A percentile compares a stretch with the other conserved stretches of the same genome.
These are phyloP conservation scores for Amblyteles armatorius DNA, from an alignment of 2,888 invertebrate genomes.

Conservation along the genomic window DNA sequence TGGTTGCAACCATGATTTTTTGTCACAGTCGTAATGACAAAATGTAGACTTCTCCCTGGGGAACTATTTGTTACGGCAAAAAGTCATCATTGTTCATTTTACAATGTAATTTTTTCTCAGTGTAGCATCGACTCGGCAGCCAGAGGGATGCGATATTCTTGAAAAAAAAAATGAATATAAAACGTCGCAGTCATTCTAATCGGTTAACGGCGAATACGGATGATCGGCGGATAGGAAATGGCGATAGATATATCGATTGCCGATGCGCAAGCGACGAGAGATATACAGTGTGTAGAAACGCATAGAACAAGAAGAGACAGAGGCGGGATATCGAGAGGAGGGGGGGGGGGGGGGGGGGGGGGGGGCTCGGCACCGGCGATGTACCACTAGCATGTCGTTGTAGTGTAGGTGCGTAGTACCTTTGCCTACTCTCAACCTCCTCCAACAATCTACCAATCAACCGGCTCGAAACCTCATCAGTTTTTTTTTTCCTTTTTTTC, in stretches of 20 bases:
- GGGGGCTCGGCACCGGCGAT: constrained; percentile 4
- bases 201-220: constrained; percentile 72
- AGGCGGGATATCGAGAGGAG: constrained; percentile 58
- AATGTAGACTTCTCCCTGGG: too few species aligned
- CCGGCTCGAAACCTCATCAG: constrained; percentile 84
- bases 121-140: too few species aligned
- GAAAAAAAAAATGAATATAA: neutral
- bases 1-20: too few species aligned
- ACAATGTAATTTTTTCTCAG: too few species aligned
- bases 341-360: neutral
- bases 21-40: too few species aligned
- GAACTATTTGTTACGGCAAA: too few species aligned
- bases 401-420: constrained; percentile 48
- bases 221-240: constrained; percentile 57
- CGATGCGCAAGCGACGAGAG: constrained; percentile 29
- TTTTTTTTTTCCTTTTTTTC: constrained; percentile 80
- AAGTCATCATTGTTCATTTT: too few species aligned
- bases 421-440: constrained; percentile 64
- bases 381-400: constrained; percentile 18
- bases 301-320: constrained; percentile 39
- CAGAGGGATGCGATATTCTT: constrained; percentile 20
- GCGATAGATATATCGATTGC: constrained; percentile 59
- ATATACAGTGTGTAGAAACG: constrained; percentile 52
- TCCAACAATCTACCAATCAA: constrained; percentile 82
- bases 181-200: constrained; percentile 56